Evolutionary conservation across 2,888 invertebrate genomes (phyloP), one percentile per base, ranked within the genome.

Genomic region (Harmothoe impar): DNA sequence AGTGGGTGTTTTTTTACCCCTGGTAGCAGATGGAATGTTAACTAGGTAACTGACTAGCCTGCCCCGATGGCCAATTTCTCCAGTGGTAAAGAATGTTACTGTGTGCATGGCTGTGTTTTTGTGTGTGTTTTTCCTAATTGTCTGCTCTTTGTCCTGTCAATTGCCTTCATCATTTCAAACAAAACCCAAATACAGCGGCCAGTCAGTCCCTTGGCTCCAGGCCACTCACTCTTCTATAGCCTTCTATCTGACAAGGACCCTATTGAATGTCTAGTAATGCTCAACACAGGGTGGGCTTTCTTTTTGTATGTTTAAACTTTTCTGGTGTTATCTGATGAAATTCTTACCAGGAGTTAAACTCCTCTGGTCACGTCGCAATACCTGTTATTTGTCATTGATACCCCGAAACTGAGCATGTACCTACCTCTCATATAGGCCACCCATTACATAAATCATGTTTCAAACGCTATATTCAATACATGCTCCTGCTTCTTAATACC

Each of bases 141-240:
- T 23, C 20, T 20, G 33, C n/a, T 86, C 86, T 56, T 86, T 54
- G 86, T 54, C 7, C 0, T 54, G 12, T 86, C 86, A 54, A 86
- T 86, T 86, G 86, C 86, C 86, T 52, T 54, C 56, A 52, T 86
- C 86, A 31, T n/a, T 29, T 81, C 43, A 81, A 35, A 81, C 81
- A 3, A 20, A 43, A 35, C 43, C 81, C 81, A 15, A 72, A 72
- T 29, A 29, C 29, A 72, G 31, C 72, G 25, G 29, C 62, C n/a
- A 62, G 62, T 43, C 43, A 10, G 10, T 43, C 43, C 43, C 43
- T 10, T 43, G 43, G 43, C 62, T n/a, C n/a, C 62, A 62, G 23
- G 20, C 62, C 62, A 62, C n/a, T 62, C 62, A 20, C 62, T 62
- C 62, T 62, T 62, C 20, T 43, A 43, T 43, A 20, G 7, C 15